Conservation (phyloP, 2,797 vertebrate genomes). For the Semaprochilodus insignis region DNA sequence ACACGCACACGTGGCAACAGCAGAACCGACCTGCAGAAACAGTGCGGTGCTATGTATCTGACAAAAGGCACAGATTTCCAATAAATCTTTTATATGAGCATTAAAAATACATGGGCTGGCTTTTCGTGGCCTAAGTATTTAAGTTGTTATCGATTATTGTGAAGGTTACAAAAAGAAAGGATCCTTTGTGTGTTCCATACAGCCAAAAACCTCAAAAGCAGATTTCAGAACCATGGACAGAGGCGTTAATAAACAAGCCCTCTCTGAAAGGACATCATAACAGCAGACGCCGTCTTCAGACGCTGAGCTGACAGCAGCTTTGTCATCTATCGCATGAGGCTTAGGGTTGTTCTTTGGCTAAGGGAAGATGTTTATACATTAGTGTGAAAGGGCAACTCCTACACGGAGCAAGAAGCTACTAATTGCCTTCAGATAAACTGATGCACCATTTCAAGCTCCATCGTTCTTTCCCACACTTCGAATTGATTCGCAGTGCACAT, state of each 20-base stretch:
- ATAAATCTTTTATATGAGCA: slow-evolving; percentile 51
- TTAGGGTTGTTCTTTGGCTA: slow-evolving; percentile 18
- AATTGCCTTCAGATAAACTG: slow-evolving; percentile 60
- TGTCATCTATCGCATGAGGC: neutral
- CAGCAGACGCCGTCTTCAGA: neutral
- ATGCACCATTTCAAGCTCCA: slow-evolving; percentile 51
- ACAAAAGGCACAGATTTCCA: slow-evolving; percentile 27
- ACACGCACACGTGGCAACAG: slow-evolving; percentile 32
- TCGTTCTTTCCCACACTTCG: slow-evolving; percentile 52
- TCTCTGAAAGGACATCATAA: neutral
- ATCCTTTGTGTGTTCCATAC: slow-evolving; percentile 1
- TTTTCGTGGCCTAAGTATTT: slow-evolving; percentile 23
- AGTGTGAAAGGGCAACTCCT: slow-evolving; percentile 47
- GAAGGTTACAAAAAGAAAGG: slow-evolving; percentile 9
- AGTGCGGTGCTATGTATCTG: slow-evolving; percentile 10
- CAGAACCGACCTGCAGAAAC: neutral
- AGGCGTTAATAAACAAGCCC: neutral
- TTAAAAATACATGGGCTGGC: slow-evolving; percentile 35
- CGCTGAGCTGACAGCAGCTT: neutral
- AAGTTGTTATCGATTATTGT: slow-evolving; percentile 13
- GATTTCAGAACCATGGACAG: neutral
- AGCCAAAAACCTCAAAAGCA: slow-evolving; percentile 10
- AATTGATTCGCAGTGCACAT: slow-evolving; percentile 54
- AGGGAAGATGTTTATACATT: slow-evolving; percentile 27
- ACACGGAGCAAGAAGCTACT: slow-evolving; percentile 45